Evolutionary conservation across 2,888 invertebrate species (phyloP).

Genomic region (Priocnemis perturbator): DNA sequence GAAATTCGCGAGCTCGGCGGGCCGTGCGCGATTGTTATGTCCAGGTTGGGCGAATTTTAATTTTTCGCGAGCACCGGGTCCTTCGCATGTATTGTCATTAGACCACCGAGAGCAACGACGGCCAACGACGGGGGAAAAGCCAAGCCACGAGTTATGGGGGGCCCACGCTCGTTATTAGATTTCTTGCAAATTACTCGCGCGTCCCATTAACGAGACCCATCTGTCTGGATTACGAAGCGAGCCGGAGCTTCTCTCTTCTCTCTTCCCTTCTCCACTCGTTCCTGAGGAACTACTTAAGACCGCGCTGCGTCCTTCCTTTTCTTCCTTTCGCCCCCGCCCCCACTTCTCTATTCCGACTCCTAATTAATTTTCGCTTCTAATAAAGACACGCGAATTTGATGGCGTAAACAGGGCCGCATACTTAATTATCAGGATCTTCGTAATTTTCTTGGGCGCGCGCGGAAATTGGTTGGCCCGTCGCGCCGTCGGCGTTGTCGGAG

Average conservation of each 20-base stretch:
- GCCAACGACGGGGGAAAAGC: constrained; percentile 42
- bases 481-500: too few species aligned
- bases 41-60: constrained; percentile 54
- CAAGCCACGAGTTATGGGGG: constrained; percentile 51
- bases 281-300: constrained; percentile 44
- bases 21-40: constrained; percentile 13
- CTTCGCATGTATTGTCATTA: constrained; percentile 64
- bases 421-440: too few species aligned
- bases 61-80: constrained; percentile 58
- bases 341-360: background rate
- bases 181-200: constrained; percentile 70
- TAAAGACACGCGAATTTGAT: too few species aligned
- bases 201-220: constrained; percentile 69
- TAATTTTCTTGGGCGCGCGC: too few species aligned
- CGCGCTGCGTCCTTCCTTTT: constrained; percentile 16
- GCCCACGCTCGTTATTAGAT: constrained; percentile 64
- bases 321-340: background rate
- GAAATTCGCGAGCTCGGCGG: background rate
- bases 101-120: constrained; percentile 46
- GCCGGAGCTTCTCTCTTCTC: constrained; percentile 16
- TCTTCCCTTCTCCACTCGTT: constrained; percentile 26
- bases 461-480: too few species aligned
- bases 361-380: too few species aligned
- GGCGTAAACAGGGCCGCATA: too few species aligned
- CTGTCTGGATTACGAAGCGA: constrained; percentile 65